Percentiles rank a stretch among this genome's conserved stretches.
Evolutionary conservation across 2,888 invertebrate species (phyloP).

Genomic region (Alsophila aescularia): DNA sequence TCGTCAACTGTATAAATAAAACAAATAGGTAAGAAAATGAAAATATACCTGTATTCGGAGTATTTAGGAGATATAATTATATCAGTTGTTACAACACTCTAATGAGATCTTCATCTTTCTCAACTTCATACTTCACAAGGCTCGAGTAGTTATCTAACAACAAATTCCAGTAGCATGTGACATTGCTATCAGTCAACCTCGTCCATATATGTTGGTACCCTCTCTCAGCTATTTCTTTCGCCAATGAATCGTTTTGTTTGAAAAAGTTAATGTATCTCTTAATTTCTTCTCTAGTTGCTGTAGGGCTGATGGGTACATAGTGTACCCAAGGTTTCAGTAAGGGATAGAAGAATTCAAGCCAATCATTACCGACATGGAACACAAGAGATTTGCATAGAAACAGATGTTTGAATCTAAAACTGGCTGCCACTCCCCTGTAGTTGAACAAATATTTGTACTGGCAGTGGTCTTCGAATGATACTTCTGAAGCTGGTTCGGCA

Average conservation of each 20-base stretch:
- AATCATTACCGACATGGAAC: conserved; percentile 96
- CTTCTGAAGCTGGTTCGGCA: conserved; percentile 92
- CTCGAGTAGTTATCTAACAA: conserved; percentile 90
- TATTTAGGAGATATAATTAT: background rate
- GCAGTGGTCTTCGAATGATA: conserved; percentile 96
- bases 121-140: conserved; percentile 88
- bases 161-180: conserved; percentile 94
- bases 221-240: conserved; percentile 90
- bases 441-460: conserved; percentile 97
- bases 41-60: conserved; percentile 24
- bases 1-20: conserved; percentile 4
- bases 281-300: conserved; percentile 88
- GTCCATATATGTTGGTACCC: conserved; percentile 94
- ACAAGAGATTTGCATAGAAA: conserved; percentile 96
- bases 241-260: conserved; percentile 88
- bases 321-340: conserved; percentile 97
- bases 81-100: conserved; percentile 59
- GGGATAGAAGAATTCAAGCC: conserved; percentile 97
- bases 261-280: conserved; percentile 90
- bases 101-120: conserved; percentile 84
- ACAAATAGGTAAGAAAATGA: background rate
- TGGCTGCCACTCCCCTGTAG: conserved; percentile 98
- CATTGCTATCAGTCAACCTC: conserved; percentile 91
- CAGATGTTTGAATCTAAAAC: conserved; percentile 97
- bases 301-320: conserved; percentile 92